These are phyloP conservation scores for Anagrus nilaparvatae DNA, from an alignment of 1,140 invertebrate species.

Conservation along the genomic window DNA sequence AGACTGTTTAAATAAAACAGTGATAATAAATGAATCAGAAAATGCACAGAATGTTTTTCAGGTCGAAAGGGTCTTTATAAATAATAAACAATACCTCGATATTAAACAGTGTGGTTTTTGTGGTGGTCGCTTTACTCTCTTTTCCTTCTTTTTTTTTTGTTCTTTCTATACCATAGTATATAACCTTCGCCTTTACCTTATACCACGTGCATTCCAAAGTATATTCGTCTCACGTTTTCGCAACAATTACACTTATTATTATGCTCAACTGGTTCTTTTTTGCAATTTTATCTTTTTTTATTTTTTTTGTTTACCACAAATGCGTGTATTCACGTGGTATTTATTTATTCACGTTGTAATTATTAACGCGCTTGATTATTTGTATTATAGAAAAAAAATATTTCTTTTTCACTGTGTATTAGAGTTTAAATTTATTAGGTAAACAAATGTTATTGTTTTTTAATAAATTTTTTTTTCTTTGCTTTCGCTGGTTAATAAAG, in stretches of 20 bases:
- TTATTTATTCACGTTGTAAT: constrained; percentile 1
- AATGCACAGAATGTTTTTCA: no score
- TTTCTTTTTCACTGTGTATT: no score
- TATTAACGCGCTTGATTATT: constrained; percentile 6
- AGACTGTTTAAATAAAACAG: no score
- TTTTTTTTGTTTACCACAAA: constrained; percentile 8
- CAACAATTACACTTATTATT: constrained; percentile 36
- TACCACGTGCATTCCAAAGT: constrained; percentile 21
- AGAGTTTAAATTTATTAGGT: no score
- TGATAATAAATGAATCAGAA: no score
- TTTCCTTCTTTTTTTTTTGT: constrained; percentile 7
- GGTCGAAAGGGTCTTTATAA: no score
- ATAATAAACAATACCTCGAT: no score
- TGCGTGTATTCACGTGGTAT: constrained; percentile 13
- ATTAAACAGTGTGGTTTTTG: no score
- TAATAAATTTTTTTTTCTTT: no score
- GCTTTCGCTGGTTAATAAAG: no score
- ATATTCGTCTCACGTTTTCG: constrained; percentile 33
- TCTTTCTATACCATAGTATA: constrained; percentile 7
- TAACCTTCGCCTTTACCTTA: constrained; percentile 12
- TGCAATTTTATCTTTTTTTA: constrained; percentile 21
- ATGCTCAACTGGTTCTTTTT: constrained; percentile 19
- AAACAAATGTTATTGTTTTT: no score
- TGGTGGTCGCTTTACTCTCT: constrained; percentile 4
- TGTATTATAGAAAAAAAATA: no score